Evolutionary conservation across 2,888 invertebrate species (phyloP), one percentile per base, ranked within the genome.

Genomic region (Dexiosoma caninum): DNA sequence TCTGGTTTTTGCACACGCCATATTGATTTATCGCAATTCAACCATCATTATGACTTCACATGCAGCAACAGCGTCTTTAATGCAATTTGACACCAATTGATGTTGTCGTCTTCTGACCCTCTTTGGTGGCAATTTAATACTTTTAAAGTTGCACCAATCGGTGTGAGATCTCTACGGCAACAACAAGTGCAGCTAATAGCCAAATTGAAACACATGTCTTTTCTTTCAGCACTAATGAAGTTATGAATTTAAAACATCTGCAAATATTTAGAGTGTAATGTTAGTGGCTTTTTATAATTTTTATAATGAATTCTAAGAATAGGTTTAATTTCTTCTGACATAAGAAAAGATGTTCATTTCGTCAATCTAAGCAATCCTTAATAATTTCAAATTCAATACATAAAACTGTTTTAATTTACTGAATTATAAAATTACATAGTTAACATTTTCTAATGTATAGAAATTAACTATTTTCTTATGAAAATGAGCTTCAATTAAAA

Each of bases 1-100:
- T 53, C 37, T 59, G 67, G 55, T 27, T 76, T 71, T 64, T 80
- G 76, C 80, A 80, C 80, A 80, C 80, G 80, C 80, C 80, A 80
- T 66, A 71, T 78, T 78, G 70, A 71, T 64, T 70, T 46, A 70
- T 55, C 66, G 30, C 42, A 69, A 71, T 55, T 19, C 70, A 44
- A 66, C 59, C 80, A 76, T 60, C 37, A 53, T n/a, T n/a, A n/a
- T 59, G 51, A 27, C 46, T 40, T 37, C 35, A 44, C 30, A 51
- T 30, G 32, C 60, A 62, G 27, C 23, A 32, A 66, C 51, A 60
- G 27, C 32, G 14, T 46, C 35, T 27, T 53, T n/a, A 37, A 19
- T 55, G 77, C 55, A 78, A 78, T 64, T 71, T 78, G 77, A 78
- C 42, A 78, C 64, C 70, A 64, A 44, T 57, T 49, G 46, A 64